Percentiles rank a stretch among this genome's conserved stretches.
Conservation (phyloP, 1,140 invertebrate species). For the Chrysomallon squamiferum region DNA sequence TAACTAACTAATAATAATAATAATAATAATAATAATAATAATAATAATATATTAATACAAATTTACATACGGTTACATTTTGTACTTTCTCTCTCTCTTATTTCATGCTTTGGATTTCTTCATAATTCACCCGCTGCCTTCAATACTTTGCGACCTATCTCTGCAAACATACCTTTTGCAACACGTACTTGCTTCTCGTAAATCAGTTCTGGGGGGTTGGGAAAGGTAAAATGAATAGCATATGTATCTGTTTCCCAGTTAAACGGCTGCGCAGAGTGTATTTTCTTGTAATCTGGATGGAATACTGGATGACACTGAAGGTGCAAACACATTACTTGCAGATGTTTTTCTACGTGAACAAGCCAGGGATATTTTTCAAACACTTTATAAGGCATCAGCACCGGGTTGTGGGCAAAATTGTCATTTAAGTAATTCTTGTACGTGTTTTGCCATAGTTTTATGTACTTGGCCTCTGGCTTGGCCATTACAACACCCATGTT, state of each 20-base stretch:
- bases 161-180: conserved; percentile 37
- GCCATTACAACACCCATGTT: conserved; percentile 53
- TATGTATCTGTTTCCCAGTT: conserved; percentile 45
- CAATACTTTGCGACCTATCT: conserved; percentile 43
- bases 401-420: conserved; percentile 50
- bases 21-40: too few relatives aligned
- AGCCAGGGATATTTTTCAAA: conserved; percentile 46
- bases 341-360: conserved; percentile 34
- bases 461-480: conserved; percentile 41
- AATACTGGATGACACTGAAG: conserved; percentile 51
- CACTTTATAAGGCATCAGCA: conserved; percentile 48
- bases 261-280: conserved; percentile 33
- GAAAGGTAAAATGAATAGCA: conserved; percentile 50
- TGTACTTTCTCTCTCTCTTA: not conserved
- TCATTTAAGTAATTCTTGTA: conserved; percentile 35
- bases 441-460: conserved; percentile 40
- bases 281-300: conserved; percentile 33
- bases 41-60: too few relatives aligned
- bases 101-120: not conserved
- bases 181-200: conserved; percentile 22
- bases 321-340: conserved; percentile 44
- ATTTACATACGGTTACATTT: too few relatives aligned
- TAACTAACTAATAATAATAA: too few relatives aligned
- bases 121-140: not conserved
- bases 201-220: conserved; percentile 39